Evolutionary conservation across 2,797 vertebrate genomes (phyloP).

Genomic region (Cynodonichthys magdalenae): DNA sequence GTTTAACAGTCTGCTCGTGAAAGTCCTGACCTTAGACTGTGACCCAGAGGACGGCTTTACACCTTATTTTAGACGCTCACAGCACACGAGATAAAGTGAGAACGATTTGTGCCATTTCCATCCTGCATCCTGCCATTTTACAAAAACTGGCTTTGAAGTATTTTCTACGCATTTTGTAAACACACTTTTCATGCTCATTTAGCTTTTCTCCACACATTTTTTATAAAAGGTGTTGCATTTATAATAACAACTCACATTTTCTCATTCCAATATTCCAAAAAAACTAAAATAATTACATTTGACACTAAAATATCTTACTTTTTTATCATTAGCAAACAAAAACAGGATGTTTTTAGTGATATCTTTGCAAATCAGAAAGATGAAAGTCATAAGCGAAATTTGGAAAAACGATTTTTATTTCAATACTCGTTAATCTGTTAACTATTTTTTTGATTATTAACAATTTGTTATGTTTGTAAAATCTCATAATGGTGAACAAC

Average conservation of each 20-base stretch:
- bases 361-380: conserved; percentile 5
- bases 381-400: not conserved
- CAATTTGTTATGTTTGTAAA: not conserved
- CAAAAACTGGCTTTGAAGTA: conserved; percentile 51
- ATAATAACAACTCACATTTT: conserved; percentile 27
- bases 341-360: not conserved
- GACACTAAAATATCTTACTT: conserved; percentile 1
- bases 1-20: conserved; percentile 51
- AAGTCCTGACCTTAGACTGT: conserved; percentile 81
- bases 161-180: conserved; percentile 56
- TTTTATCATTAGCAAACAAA: not conserved
- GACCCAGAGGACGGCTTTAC: conserved; percentile 69
- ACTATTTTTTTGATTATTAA: too few species aligned
- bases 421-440: not conserved
- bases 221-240: conserved; percentile 13
- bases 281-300: conserved; percentile 11
- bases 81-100: conserved; percentile 39
- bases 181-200: conserved; percentile 36
- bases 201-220: conserved; percentile 44
- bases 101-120: conserved; percentile 66
- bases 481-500: not conserved
- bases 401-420: not conserved
- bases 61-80: conserved; percentile 65
- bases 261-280: conserved; percentile 9
- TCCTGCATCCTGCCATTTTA: conserved; percentile 53